These are phyloP conservation scores for Mormyrus proboscirostris DNA, from an alignment of 2,797 vertebrate genomes.

Conservation along the genomic window DNA sequence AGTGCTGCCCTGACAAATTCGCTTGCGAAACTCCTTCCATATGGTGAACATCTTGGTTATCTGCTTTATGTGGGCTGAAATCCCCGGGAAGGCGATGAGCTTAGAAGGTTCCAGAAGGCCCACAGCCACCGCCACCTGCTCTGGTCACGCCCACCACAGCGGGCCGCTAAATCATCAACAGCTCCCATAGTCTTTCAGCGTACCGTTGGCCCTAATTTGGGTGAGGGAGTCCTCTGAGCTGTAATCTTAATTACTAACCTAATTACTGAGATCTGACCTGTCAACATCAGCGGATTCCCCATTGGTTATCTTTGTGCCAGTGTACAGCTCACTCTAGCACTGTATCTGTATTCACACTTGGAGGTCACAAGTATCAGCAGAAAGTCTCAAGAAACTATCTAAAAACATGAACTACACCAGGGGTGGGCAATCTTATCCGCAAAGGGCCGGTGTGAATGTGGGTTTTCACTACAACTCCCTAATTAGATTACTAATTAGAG, in stretches of 20 bases:
- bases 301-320: neutral
- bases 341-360: neutral
- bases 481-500: too few relatives aligned
- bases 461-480: too few relatives aligned
- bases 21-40: constrained; percentile 42
- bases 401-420: neutral
- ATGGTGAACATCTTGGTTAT: constrained; percentile 45
- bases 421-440: too few relatives aligned
- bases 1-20: constrained; percentile 16
- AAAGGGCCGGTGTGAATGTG: too few relatives aligned
- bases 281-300: neutral
- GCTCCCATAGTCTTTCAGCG: neutral
- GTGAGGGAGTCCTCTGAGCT: neutral
- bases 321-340: neutral
- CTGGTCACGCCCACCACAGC: neutral
- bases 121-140: neutral
- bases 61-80: constrained; percentile 27
- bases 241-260: neutral
- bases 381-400: neutral
- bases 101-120: constrained; percentile 31
- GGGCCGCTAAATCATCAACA: neutral
- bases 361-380: neutral
- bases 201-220: neutral
- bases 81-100: constrained; percentile 50
- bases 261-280: neutral